Conservation (phyloP, 2,113 vertebrate genomes). For the Okapia johnstoni region DNA sequence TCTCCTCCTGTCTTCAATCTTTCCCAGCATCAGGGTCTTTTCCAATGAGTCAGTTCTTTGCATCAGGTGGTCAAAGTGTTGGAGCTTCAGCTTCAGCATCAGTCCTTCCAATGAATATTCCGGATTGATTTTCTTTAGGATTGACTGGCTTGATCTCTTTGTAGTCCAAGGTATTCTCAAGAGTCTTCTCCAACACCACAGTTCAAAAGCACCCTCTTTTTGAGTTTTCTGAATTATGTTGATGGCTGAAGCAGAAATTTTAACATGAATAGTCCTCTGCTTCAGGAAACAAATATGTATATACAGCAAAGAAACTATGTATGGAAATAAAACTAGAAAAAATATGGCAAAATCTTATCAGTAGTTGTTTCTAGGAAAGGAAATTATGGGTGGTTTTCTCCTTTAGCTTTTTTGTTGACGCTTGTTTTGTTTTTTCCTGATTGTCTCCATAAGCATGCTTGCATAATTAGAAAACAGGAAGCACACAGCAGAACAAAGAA, state of each 20-base stretch:
- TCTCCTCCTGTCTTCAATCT: neutral
- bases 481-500: neutral
- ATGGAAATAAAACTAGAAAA: neutral
- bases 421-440: neutral
- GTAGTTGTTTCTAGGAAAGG: neutral
- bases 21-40: neutral
- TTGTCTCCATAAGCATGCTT: neutral
- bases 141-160: neutral
- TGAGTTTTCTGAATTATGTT: slow-evolving; percentile 2
- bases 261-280: neutral
- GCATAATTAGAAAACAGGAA: neutral
- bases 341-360: neutral
- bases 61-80: neutral
- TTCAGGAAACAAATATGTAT: neutral
- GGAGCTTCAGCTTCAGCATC: neutral
- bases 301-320: neutral
- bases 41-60: neutral
- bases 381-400: neutral
- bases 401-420: neutral
- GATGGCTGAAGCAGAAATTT: neutral
- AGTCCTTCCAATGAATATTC: neutral
- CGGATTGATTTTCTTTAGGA: neutral
- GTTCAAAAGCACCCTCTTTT: neutral
- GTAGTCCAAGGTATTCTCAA: neutral
- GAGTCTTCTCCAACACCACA: neutral